Evolutionary conservation across 1,140 invertebrate genomes (phyloP), one percentile per base, ranked within the genome.

Genomic region (Hesperophylax magnus): DNA sequence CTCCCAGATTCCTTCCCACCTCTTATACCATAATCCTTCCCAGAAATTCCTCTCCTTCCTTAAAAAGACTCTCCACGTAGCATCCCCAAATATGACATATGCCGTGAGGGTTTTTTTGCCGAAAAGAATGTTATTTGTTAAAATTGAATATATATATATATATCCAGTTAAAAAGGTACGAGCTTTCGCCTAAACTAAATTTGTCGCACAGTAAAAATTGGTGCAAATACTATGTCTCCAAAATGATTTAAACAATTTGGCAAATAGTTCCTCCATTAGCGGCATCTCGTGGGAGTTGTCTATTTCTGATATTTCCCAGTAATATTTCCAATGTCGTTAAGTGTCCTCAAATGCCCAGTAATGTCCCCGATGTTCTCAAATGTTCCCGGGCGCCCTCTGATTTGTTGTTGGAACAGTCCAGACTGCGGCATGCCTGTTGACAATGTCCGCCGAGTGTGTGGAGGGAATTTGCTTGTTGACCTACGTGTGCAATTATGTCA

Each of bases 401-500:
- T 20, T 20, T 22, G 8, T 22, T 72, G 69, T 72, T 72, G 47
- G 47, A 15, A 56, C 69, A 76, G 72, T 76, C 39, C 39, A 47
- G 39, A 47, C 39, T 58, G 72, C 31, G 72, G 72, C 7, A 9
- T 4, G 27, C 72, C 22, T 76, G 72, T 76, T 76, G 72, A 76
- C 72, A 76, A 22, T 72, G 39, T 72, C 3, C 20, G 65, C 24
- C 63, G 11, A 72, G 47, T 72, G 69, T 72, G 69, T 72, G 56
- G 69, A 72, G 69, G 72, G 72, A 60, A 60, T 58, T 72, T 76
- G 27, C 56, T 76, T 76, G 76, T 78, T 78, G 52, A 67, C 76
- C 60, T 34, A 20, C n/a, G 60, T 27, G 76, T 54, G 34, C 76
- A 78, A 78, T 78, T 77, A 77, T 77, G 75, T 77, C 56, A 65